phyloP scores from a whole-genome alignment of 2,888 invertebrate species.

The Andrena haemorrhoa region DNA sequence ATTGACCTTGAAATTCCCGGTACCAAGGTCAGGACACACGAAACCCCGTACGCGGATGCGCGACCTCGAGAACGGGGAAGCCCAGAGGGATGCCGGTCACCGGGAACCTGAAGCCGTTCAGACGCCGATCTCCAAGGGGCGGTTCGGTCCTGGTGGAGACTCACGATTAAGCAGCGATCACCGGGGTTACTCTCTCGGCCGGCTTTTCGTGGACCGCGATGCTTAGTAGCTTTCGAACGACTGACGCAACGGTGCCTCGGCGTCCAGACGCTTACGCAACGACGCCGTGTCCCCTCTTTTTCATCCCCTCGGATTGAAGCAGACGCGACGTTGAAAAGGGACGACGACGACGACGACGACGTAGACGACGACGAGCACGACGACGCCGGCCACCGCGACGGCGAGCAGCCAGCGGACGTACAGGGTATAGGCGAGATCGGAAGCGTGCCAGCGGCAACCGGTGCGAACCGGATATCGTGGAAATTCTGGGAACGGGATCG shows the following conservation, averaged over 20 bases:
- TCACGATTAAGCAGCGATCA: constrained; percentile 21
- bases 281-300: constrained; percentile 64
- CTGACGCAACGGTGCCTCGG: constrained; percentile 79
- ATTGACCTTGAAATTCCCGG: constrained; percentile 60
- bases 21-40: constrained; percentile 34
- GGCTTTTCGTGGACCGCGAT: constrained; percentile 71
- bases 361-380: constrained; percentile 23
- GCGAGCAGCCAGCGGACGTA: not conserved
- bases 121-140: not conserved
- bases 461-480: constrained; percentile 51
- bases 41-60: not conserved
- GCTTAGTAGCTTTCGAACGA: constrained; percentile 77
- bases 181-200: constrained; percentile 12
- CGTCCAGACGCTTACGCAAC: constrained; percentile 82
- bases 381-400: not conserved
- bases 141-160: constrained; percentile 4
- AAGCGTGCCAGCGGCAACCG: constrained; percentile 50
- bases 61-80: constrained; percentile 3
- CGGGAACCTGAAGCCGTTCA: not conserved
- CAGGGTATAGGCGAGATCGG: constrained; percentile 31
- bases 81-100: not conserved
- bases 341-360: constrained; percentile 29
- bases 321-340: constrained; percentile 57
- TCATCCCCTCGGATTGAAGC: constrained; percentile 49
- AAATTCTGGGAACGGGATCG: constrained; percentile 40